Evolutionary conservation across 2,797 vertebrate species (phyloP).

Genomic region (Molossus alvarezi): DNA sequence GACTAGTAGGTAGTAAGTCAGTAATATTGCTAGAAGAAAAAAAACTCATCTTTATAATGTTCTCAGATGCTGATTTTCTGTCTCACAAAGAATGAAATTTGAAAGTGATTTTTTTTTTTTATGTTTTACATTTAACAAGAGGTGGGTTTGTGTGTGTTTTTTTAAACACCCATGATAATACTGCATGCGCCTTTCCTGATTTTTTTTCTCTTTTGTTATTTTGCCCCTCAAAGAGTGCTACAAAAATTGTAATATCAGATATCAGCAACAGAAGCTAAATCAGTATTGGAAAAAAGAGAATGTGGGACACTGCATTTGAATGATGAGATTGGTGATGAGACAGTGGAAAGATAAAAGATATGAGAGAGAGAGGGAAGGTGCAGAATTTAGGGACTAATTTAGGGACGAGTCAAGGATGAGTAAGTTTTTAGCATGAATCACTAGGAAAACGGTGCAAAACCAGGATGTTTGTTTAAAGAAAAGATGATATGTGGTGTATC

Average conservation of each 20-base stretch:
- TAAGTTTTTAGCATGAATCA: background rate
- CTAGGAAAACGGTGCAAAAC: background rate
- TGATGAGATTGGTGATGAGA: background rate
- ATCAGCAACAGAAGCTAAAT: slow-evolving; percentile 15
- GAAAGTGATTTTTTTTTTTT: slow-evolving; percentile 8
- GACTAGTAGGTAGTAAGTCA: background rate
- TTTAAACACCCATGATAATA: background rate
- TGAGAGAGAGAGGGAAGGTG: background rate
- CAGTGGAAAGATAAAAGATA: background rate
- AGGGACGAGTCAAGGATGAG: background rate
- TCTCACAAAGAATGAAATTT: background rate
- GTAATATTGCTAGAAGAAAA: background rate
- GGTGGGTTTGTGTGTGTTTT: background rate
- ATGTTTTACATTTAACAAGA: slow-evolving; percentile 15
- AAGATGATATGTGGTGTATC: background rate
- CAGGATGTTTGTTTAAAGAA: background rate
- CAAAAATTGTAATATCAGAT: background rate
- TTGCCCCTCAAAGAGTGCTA: background rate
- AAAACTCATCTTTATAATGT: background rate
- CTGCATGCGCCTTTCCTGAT: background rate
- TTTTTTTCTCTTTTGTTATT: background rate
- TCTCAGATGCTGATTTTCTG: slow-evolving; percentile 12
- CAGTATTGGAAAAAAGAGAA: background rate
- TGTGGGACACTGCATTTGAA: background rate
- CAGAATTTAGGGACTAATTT: background rate